These are phyloP conservation scores for Muricea muricata DNA, from an alignment of 92 coral and sea anemone genomes.

Conservation along the genomic window DNA sequence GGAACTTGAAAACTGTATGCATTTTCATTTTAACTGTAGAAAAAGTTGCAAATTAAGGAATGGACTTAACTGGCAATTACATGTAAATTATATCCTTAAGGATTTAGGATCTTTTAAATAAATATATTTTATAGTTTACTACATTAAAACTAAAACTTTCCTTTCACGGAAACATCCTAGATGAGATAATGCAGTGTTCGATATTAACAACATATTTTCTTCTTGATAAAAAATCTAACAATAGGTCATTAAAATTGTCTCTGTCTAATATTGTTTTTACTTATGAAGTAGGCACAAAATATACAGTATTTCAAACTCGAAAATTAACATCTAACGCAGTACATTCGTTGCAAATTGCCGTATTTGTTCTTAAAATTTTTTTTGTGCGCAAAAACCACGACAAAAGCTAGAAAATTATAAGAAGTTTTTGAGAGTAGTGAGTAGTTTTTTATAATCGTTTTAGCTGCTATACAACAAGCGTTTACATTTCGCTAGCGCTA, in stretches of 20 bases:
- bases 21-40: neutral
- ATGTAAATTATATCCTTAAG: too few species aligned
- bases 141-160: neutral
- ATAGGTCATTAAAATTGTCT: slow-evolving; percentile 1
- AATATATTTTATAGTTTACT: neutral
- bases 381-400: neutral
- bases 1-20: too few species aligned
- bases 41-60: too few species aligned
- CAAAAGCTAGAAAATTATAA: neutral
- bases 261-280: slow-evolving; percentile 2
- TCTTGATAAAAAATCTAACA: neutral
- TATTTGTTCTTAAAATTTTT: neutral
- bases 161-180: too few species aligned
- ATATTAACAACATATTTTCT: neutral
- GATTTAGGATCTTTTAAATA: too few species aligned
- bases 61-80: too few species aligned
- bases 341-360: neutral
- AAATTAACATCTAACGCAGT: slow-evolving; percentile 1
- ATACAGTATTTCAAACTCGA: neutral
- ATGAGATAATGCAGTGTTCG: neutral
- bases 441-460: neutral
- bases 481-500: neutral
- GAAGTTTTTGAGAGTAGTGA: neutral
- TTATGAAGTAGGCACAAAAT: neutral
- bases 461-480: neutral